Conservation (phyloP, 1,140 invertebrate species). For the Drosophila ambigua region DNA sequence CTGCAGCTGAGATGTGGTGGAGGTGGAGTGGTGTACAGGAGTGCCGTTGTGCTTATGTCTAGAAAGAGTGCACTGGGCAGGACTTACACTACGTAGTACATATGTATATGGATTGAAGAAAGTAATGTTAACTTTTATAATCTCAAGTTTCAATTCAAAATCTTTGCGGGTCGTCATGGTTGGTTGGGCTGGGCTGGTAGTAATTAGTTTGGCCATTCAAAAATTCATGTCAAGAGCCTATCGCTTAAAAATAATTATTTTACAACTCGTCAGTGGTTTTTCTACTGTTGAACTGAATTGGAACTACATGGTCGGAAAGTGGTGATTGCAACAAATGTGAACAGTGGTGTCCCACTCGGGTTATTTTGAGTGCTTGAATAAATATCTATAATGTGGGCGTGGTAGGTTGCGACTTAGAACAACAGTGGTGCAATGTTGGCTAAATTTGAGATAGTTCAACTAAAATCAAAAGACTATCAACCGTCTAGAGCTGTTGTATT, state of each 20-base stretch:
- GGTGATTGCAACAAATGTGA: background rate
- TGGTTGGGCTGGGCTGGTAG: conserved; percentile 4
- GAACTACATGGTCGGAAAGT: conserved; percentile 16
- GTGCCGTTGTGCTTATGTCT: conserved; percentile 16
- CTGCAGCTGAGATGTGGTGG: conserved; percentile 36
- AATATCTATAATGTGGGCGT: conserved; percentile 41
- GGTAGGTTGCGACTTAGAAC: conserved; percentile 25
- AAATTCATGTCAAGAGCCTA: conserved; percentile 50
- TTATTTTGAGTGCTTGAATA: conserved; percentile 23
- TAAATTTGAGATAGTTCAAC: conserved; percentile 65
- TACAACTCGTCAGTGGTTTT: conserved; percentile 47
- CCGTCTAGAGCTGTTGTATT: no score
- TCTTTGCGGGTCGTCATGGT: conserved; percentile 2
- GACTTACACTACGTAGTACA: conserved; percentile 37
- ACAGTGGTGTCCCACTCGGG: background rate
- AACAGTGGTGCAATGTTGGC: conserved; percentile 46
- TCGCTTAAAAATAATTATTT: conserved; percentile 65
- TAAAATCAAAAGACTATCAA: conserved; percentile 11
- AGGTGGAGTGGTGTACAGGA: conserved; percentile 15
- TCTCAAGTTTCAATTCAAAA: conserved; percentile 54
- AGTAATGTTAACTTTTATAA: conserved; percentile 43
- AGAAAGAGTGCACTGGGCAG: conserved; percentile 20
- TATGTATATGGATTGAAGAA: conserved; percentile 21
- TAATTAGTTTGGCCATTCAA: conserved; percentile 39
- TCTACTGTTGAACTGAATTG: conserved; percentile 18